Evolutionary conservation across 2,113 vertebrate genomes (phyloP), one percentile per base, ranked within the genome.

Genomic region (Elephas maximus): DNA sequence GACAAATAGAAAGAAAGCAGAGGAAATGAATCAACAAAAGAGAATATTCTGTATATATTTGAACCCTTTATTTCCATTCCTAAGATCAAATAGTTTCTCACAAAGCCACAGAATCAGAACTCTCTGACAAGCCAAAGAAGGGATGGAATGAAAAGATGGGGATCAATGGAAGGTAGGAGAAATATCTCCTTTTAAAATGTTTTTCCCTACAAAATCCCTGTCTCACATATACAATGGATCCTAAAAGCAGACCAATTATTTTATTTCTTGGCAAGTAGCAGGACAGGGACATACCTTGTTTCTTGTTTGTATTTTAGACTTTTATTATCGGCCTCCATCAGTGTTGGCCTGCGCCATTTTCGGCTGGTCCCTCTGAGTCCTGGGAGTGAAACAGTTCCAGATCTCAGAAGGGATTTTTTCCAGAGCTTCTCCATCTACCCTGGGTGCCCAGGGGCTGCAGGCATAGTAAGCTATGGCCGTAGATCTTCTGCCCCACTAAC

Each of bases 371-470:
- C 76, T 93, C 48, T 85, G 30, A 44, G 33, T 81, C 41, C 62
- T 23, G 7, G 23, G n/a, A 60, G 3, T 37, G 37, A 63, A 73
- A 30, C 11, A 3, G 57, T 0, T 17, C 30, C 37, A 41, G 44
- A 65, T 33, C 26, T 89, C 41, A 51, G 21, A 5, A 28, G 6
- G 45, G 63, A 83, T 53, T 92, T 92, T 88, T 30, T 2, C 37
- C 82, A 53, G 53, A 90, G 24, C 28, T 44, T 28, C 26, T 73
- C 26, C 94, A 63, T 96, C 83, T 85, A 45, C 23, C 88, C 63
- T 90, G 90, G 95, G 83, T 94, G 95, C 82, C 51, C 67, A 83
- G 48, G 0, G 0, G 67, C 84, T 79, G 48, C 53, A 37, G 69
- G 41, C 63, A 24, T 62, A 45, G 28, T 65, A 57, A 86, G 41